Percentiles rank a stretch among this genome's conserved stretches.
Conservation (phyloP, 92 coral and sea anemone species). For the Palythoa heliodiscus region DNA sequence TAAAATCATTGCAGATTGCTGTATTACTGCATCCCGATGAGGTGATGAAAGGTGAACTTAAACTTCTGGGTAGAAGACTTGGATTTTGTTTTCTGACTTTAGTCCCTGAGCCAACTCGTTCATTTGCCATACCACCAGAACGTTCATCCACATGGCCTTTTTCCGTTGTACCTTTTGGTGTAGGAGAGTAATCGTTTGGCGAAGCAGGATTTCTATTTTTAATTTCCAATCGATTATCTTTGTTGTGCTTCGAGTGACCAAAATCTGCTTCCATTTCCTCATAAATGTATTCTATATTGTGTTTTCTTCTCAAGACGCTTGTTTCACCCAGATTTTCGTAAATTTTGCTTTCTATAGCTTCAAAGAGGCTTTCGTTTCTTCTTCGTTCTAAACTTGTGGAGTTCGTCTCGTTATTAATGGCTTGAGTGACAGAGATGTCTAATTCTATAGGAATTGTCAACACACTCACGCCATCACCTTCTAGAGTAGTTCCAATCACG, state of each 20-base stretch:
- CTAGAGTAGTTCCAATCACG: conserved; percentile 28
- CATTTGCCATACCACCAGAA: neutral
- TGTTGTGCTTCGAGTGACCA: neutral
- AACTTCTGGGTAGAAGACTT: neutral
- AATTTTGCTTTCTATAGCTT: conserved; percentile 26
- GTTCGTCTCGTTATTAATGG: neutral
- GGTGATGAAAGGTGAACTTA: neutral
- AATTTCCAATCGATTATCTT: neutral
- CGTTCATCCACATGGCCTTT: neutral
- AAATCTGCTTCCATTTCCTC: conserved; percentile 3
- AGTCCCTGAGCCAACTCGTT: neutral
- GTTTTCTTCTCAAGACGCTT: neutral
- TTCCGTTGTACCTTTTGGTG: conserved; percentile 1
- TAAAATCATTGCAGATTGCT: neutral
- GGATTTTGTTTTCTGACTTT: neutral
- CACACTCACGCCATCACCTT: conserved; percentile 15
- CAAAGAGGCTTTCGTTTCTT: neutral
- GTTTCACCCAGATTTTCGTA: conserved; percentile 17
- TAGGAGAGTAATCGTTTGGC: conserved; percentile 20
- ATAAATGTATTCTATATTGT: neutral
- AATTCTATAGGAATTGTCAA: conserved; percentile 29
- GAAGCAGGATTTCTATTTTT: neutral
- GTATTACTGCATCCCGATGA: neutral
- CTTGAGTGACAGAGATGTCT: conserved; percentile 16
- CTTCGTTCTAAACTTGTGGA: neutral